Percentiles rank a stretch among this genome's conserved stretches.
Conservation (phyloP, 2,797 vertebrate species). For the Botia almorhae region DNA sequence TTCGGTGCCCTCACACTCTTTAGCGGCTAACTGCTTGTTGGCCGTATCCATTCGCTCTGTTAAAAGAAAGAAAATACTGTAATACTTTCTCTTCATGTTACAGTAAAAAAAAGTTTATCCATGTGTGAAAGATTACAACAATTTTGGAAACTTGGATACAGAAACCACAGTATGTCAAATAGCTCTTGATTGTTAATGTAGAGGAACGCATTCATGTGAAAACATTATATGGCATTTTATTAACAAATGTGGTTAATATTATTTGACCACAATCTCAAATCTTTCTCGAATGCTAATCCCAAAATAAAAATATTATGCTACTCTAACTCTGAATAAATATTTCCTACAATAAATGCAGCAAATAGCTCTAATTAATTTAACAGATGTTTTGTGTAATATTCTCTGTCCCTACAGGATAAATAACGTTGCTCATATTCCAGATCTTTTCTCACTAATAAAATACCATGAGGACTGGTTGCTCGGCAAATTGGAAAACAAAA, state of each 20-base stretch:
- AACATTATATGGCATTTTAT: not conserved
- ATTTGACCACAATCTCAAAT: not conserved
- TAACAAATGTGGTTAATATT: conserved; percentile 5
- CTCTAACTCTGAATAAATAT: not conserved
- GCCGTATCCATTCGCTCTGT: conserved; percentile 96
- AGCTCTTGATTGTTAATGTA: not conserved
- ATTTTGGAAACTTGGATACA: not conserved
- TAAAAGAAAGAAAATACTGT: not conserved
- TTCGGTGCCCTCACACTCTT: conserved; percentile 94
- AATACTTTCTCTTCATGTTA: not conserved
- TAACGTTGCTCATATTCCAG: conserved; percentile 26
- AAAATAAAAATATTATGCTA: conserved; percentile 3
- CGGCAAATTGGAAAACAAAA: conserved; percentile 63
- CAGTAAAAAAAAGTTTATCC: not conserved
- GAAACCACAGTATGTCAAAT: conserved; percentile 18
- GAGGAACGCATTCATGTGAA: not conserved
- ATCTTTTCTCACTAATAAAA: conserved; percentile 28
- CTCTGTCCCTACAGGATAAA: conserved; percentile 4
- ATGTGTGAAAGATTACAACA: conserved; percentile 18
- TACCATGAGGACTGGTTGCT: conserved; percentile 57
- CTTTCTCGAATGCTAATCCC: not conserved
- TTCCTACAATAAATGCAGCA: conserved; percentile 11
- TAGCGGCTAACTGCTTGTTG: conserved; percentile 95
- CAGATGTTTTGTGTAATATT: conserved; percentile 9
- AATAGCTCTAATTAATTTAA: conserved; percentile 22